phyloP scores from a whole-genome alignment of 2,797 vertebrate genomes.

The Natrix natrix region DNA sequence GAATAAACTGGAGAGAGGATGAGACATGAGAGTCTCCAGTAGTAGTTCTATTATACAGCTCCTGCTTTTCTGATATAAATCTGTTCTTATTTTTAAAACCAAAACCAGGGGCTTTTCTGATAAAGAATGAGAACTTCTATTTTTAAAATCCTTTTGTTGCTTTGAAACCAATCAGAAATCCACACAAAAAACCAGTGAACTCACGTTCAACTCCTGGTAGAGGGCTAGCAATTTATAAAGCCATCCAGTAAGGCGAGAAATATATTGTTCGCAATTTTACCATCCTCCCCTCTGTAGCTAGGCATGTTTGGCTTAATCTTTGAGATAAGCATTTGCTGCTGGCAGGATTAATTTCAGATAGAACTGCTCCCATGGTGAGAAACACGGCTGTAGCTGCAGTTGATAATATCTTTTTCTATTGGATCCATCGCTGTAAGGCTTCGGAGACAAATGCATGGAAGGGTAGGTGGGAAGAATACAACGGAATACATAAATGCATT shows the following conservation, averaged over 20 bases:
- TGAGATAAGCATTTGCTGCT: background rate
- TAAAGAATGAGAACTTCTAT: background rate
- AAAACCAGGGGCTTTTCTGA: background rate
- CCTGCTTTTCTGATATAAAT: background rate
- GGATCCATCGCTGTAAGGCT: background rate
- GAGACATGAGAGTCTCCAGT: background rate
- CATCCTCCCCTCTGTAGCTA: background rate
- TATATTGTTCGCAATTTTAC: background rate
- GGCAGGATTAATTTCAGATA: background rate
- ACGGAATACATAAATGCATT: background rate
- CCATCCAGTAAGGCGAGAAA: background rate
- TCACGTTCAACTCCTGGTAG: background rate
- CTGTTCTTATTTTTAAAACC: background rate
- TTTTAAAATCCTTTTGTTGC: background rate
- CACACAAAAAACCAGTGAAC: background rate
- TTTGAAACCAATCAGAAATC: background rate
- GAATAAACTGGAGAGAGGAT: background rate
- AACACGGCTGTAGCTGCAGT: background rate
- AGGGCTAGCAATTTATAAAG: background rate
- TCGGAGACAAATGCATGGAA: background rate
- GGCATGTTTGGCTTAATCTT: background rate
- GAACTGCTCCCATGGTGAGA: background rate
- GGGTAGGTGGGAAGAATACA: background rate
- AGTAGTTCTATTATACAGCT: background rate
- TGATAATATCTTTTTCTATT: background rate